These are phyloP conservation scores for Felis chaus DNA, from an alignment of 2,113 vertebrate genomes.

Conservation along the genomic window DNA sequence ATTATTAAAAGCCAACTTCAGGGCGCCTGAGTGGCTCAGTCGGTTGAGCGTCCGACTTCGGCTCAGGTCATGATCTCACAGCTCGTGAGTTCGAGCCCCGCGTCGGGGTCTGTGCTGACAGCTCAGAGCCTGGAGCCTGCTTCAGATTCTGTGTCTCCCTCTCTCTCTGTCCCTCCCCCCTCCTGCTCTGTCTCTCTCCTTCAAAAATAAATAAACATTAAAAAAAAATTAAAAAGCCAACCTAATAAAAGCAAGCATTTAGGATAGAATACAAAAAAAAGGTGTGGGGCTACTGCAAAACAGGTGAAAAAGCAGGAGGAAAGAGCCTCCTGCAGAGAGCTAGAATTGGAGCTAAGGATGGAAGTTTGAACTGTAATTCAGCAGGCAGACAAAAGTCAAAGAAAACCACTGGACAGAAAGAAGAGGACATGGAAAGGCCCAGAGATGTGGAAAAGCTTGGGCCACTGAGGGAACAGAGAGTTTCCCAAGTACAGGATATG, in stretches of 20 bases:
- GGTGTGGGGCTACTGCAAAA: background rate
- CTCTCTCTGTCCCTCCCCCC: too few relatives aligned
- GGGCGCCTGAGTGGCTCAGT: too few relatives aligned
- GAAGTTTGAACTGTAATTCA: background rate
- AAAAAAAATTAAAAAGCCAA: background rate
- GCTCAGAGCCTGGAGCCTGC: too few relatives aligned
- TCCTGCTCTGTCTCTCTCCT: too few relatives aligned
- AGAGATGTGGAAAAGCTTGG: background rate
- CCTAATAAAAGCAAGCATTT: slow-evolving; percentile 10
- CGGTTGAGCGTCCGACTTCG: too few relatives aligned
- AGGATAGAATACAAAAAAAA: background rate
- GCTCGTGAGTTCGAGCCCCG: too few relatives aligned
- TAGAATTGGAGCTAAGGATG: background rate
- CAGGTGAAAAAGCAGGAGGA: background rate
- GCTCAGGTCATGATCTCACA: too few relatives aligned
- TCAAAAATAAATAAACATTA: too few relatives aligned
- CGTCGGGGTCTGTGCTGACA: too few relatives aligned
- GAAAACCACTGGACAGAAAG: background rate
- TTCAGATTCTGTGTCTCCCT: too few relatives aligned
- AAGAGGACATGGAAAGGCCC: background rate
- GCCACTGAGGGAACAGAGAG: background rate
- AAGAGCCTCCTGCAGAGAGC: background rate
- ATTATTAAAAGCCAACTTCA: slow-evolving; percentile 16
- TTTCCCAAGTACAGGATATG: background rate
- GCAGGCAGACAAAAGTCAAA: background rate